Base-by-base conservation (phyloP, 1,140 invertebrate genomes). In the Brachionus plicatilis region DNA sequence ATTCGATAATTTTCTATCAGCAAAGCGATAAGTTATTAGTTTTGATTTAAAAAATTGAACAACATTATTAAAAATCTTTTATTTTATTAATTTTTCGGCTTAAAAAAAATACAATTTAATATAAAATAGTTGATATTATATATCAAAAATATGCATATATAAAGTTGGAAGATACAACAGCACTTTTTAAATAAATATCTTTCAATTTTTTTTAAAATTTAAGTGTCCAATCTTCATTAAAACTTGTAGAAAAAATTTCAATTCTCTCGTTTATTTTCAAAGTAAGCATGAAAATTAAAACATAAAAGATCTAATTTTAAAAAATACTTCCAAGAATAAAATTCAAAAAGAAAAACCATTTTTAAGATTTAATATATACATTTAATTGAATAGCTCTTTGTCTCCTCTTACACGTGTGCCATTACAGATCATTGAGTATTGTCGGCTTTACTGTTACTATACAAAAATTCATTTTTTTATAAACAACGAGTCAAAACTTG, bases 401-500 rank as follows among this genome's bases (percentile, higher is more conserved):
- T 60, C 53, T 60, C 53, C 20, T 24, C 20, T 60, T 60, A n/a
- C 20, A 8, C n/a, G 20, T 60, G n/a, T 20, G 9, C 9, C 17
- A 17, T 3, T 20, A 24, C 5, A 9, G 20, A 27, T 24, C 8
- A 60, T 20, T 20, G 53, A 60, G 17, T 60, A 60, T 60, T 60
- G 7, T 60, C 53, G 17, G 53, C 53, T 20, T 60, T 20, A 60
- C 53, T 60, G 53, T 60, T 60, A 24, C 17, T 60, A 60, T 8
- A 60, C 53, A 43, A 17, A 14, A 37, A 4, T 43, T 72, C 68
- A 41, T 72, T 72, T 72, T 76, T 76, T 76, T 24, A 33, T 29
- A 47, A 76, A 76, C 47, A 76, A 47, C 5, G 47, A 45, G 70
- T 68, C 47, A 72, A 84, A 72, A 24, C 33, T 50, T 37, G 47